Conservation (phyloP, 2,888 invertebrate species). For the Frankliniella fusca region DNA sequence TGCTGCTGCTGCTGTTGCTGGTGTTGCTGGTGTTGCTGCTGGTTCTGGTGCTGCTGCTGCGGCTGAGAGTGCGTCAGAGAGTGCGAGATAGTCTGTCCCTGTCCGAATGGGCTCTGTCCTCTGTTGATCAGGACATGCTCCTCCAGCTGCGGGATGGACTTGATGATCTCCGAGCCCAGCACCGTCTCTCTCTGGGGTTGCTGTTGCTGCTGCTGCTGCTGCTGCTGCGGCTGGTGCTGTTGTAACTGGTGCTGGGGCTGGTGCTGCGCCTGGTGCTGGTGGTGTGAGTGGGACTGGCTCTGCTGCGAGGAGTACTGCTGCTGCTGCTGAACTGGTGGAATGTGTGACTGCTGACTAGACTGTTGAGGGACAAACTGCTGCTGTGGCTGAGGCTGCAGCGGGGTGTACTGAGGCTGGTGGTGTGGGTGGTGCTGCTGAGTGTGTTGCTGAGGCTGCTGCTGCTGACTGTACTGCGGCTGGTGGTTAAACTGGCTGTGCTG, state of each 20-base stretch:
- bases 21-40: conserved; percentile 38
- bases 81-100: conserved; percentile 38
- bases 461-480: conserved; percentile 35
- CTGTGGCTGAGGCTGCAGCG: conserved; percentile 1
- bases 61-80: conserved; percentile 38
- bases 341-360: conserved; percentile 37
- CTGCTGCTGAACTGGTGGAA: conserved; percentile 31
- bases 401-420: conserved; percentile 31
- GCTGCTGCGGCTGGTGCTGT: conserved; percentile 37
- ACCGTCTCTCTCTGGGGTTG: conserved; percentile 44
- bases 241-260: conserved; percentile 37
- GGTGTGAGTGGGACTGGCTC: conserved; percentile 35
- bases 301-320: conserved; percentile 35
- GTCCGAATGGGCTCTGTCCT: conserved; percentile 38
- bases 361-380: conserved; percentile 32
- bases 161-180: conserved; percentile 68
- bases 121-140: conserved; percentile 53
- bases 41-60: conserved; percentile 38
- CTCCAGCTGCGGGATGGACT: conserved; percentile 73
- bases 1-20: conserved; percentile 38
- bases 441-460: conserved; percentile 36
- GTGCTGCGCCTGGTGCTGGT: conserved; percentile 31
- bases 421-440: conserved; percentile 35
- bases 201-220: conserved; percentile 34
- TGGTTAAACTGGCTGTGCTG: conserved; percentile 36